These are phyloP conservation scores for Sitta carolinensis DNA, from an alignment of 2,797 vertebrate genomes.

Conservation along the genomic window DNA sequence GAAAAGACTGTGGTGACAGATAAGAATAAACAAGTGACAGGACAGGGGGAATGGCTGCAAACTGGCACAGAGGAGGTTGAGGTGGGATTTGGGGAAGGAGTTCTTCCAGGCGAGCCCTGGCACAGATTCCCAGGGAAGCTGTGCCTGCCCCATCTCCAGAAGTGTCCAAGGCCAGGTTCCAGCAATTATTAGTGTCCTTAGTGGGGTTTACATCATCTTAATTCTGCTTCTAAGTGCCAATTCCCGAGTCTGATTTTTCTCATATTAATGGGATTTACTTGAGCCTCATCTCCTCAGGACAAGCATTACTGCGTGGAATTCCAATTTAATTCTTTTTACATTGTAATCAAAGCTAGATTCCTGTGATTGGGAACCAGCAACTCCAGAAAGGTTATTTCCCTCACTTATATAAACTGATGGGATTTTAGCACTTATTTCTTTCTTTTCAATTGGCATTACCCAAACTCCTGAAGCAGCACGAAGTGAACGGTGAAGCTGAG, in stretches of 20 bases:
- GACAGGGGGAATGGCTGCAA: too few relatives aligned
- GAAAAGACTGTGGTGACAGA: neutral
- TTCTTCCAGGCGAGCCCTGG: neutral
- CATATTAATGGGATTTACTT: neutral
- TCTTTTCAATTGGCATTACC: neutral
- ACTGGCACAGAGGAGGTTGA: neutral
- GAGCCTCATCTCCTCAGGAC: neutral
- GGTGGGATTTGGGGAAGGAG: neutral
- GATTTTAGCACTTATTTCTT: neutral
- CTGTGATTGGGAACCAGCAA: neutral
- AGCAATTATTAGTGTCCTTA: neutral
- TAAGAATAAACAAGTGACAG: neutral
- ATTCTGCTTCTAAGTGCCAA: neutral
- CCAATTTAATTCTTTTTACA: neutral
- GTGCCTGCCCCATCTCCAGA: neutral
- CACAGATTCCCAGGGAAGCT: neutral
- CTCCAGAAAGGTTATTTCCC: neutral
- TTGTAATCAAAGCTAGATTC: neutral
- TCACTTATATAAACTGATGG: neutral
- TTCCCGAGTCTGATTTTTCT: neutral
- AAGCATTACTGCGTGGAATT: fast-evolving
- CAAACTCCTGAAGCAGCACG: neutral
- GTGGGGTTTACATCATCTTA: neutral
- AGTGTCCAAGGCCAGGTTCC: neutral
- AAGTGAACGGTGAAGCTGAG: fast-evolving